phyloP scores from a whole-genome alignment of 1,140 invertebrate species.

The Pseudachorutes palmiensis region DNA sequence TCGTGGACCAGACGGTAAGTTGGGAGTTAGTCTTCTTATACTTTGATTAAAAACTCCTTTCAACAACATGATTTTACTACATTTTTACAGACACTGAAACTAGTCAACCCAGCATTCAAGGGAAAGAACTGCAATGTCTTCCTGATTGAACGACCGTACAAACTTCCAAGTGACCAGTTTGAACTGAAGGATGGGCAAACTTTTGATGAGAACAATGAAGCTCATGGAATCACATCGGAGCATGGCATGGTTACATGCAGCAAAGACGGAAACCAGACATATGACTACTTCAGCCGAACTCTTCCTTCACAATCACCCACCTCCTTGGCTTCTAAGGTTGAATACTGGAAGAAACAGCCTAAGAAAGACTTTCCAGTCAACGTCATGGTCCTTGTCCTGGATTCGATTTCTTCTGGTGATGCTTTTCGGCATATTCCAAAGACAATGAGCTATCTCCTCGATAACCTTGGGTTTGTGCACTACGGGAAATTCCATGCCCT shows the following conservation, averaged over 20 bases:
- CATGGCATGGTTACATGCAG: neutral
- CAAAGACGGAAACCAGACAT: neutral
- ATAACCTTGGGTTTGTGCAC: slow-evolving; percentile 37
- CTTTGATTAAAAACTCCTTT: neutral
- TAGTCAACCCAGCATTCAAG: neutral
- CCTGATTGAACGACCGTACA: neutral
- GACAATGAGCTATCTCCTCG: slow-evolving; percentile 52
- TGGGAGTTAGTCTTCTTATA: neutral
- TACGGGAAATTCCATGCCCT: slow-evolving; percentile 29
- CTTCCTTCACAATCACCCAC: neutral
- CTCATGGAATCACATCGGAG: neutral
- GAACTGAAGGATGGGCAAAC: neutral
- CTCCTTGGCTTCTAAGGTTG: neutral
- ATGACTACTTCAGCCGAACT: neutral
- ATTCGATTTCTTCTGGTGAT: slow-evolving; percentile 75
- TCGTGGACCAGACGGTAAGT: neutral
- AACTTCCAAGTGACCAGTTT: neutral
- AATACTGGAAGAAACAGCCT: neutral
- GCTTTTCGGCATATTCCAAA: slow-evolving; percentile 70
- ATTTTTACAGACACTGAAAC: neutral
- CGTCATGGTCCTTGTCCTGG: slow-evolving; percentile 57
- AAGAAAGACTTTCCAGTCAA: slow-evolving; percentile 7
- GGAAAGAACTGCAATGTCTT: slow-evolving; percentile 1
- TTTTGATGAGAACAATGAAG: neutral
- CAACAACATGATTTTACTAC: neutral